phyloP scores from a whole-genome alignment of 2,113 vertebrate species.

The Calonectris borealis region DNA sequence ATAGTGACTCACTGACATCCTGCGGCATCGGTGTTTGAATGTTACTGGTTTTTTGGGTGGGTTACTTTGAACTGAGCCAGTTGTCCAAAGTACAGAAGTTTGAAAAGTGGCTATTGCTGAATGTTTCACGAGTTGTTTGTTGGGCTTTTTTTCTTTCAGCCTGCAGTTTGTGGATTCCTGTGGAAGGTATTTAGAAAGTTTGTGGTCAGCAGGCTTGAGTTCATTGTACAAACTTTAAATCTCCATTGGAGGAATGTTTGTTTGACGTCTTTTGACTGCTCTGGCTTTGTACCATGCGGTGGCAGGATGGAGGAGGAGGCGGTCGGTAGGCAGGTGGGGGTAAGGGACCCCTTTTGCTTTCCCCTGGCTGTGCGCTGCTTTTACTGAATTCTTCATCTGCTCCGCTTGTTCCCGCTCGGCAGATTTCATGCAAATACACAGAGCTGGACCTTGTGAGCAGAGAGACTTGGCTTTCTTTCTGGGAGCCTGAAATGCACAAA shows the following conservation, averaged over 20 bases:
- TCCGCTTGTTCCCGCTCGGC: fast-evolving
- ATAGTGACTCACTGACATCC: background rate
- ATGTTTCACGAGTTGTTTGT: background rate
- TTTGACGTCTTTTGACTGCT: background rate
- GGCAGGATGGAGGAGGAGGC: background rate
- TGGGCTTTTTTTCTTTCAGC: background rate
- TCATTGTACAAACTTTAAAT: background rate
- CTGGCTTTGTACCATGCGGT: background rate
- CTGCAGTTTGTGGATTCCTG: background rate
- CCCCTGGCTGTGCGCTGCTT: fast-evolving
- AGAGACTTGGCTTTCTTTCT: background rate
- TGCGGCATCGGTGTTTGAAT: background rate
- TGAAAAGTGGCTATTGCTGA: background rate
- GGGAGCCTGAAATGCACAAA: background rate
- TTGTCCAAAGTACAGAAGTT: background rate
- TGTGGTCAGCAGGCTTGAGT: background rate
- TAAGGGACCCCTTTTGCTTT: background rate
- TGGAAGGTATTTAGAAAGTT: background rate
- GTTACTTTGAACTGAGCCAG: background rate
- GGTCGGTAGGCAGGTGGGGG: fast-evolving
- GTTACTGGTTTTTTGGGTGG: background rate
- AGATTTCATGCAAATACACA: background rate
- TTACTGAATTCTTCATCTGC: background rate
- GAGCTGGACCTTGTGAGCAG: background rate
- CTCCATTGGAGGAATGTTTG: background rate